phyloP scores from a whole-genome alignment of 1,140 invertebrate genomes.

The Manduca sexta region DNA sequence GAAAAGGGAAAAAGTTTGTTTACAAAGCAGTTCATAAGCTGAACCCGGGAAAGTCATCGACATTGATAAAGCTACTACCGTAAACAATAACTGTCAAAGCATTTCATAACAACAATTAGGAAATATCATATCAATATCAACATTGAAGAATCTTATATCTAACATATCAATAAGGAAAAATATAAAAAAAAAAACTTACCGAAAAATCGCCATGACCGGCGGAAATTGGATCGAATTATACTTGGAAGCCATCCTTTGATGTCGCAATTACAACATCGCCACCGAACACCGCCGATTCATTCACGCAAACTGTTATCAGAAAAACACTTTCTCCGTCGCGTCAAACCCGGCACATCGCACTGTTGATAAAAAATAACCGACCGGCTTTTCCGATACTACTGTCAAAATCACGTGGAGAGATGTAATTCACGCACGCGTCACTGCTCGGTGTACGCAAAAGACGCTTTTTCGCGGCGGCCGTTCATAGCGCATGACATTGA shows the following conservation, averaged over 20 bases:
- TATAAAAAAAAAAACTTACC: constrained; percentile 39
- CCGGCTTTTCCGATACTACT: constrained; percentile 42
- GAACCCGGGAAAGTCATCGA: neutral
- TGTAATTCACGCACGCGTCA: constrained; percentile 30
- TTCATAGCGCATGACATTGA: constrained; percentile 58
- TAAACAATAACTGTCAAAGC: constrained; percentile 1
- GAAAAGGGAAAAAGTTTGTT: neutral
- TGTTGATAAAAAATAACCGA: constrained; percentile 32
- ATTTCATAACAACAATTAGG: neutral
- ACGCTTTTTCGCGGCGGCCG: constrained; percentile 43
- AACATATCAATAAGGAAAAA: constrained; percentile 3
- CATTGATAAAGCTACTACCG: neutral
- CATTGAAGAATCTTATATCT: neutral
- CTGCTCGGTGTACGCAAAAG: constrained; percentile 31
- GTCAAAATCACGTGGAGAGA: constrained; percentile 63
- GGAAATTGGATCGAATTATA: constrained; percentile 22
- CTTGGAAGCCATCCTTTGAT: constrained; percentile 29
- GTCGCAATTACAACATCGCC: constrained; percentile 28
- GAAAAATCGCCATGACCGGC: constrained; percentile 36
- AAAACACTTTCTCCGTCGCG: constrained; percentile 37
- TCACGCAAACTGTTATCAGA: constrained; percentile 29
- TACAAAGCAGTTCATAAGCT: neutral
- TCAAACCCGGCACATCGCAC: constrained; percentile 25
- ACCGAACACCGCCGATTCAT: constrained; percentile 21
- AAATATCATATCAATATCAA: constrained; percentile 1